Evolutionary conservation across 2,113 vertebrate genomes (phyloP).

Genomic region (Eretmochelys imbricata): DNA sequence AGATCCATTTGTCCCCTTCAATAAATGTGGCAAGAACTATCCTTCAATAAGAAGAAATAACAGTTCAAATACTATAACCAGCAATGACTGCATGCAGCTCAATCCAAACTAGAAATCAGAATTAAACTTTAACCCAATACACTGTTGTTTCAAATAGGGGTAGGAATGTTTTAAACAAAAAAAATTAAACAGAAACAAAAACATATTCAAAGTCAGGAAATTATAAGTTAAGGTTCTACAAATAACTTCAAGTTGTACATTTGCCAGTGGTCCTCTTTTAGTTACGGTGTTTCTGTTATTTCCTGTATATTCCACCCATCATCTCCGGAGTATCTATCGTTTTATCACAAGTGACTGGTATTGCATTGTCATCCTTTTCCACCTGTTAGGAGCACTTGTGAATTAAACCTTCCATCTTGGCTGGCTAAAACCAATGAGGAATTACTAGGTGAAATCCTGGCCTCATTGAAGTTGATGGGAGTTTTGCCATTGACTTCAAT

Average conservation of each 20-base stretch:
- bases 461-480: neutral
- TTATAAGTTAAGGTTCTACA: neutral
- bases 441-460: no score
- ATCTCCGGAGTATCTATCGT: neutral
- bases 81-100: neutral
- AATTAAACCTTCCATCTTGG: neutral
- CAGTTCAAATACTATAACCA: neutral
- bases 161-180: neutral
- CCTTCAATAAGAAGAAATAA: neutral
- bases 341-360: neutral
- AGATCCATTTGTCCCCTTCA: neutral
- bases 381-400: neutral
- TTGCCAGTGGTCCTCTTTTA: neutral
- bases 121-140: neutral
- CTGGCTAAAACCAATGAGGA: neutral
- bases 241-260: neutral
- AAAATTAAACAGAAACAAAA: neutral
- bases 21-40: neutral
- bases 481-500: neutral
- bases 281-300: neutral
- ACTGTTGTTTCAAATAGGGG: neutral
- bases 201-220: neutral
- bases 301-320: fast-evolving
- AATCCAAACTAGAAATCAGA: neutral
- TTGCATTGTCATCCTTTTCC: neutral